phyloP scores from a whole-genome alignment of 53 echinoderm and acorn worm genomes.

The Paracentrotus lividus region DNA sequence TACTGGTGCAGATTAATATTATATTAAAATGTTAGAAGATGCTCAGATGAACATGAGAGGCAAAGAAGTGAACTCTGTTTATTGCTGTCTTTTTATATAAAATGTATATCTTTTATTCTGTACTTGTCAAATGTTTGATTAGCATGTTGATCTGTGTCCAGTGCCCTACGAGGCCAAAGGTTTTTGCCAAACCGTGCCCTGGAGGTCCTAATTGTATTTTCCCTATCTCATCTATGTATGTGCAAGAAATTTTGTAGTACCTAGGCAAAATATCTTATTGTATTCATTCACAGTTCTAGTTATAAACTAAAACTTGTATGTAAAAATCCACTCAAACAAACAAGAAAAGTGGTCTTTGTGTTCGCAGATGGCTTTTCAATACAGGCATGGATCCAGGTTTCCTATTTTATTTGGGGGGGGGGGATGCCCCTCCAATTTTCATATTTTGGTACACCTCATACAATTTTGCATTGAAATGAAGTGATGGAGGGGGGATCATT shows the following conservation, averaged over 20 bases:
- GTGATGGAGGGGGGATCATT: background rate
- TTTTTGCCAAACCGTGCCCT: constrained; percentile 2
- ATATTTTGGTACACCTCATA: background rate
- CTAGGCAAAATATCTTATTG: background rate
- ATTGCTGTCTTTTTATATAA: constrained; percentile 51
- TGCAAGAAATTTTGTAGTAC: constrained; percentile 3
- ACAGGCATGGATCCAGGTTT: background rate
- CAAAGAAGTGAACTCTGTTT: constrained; percentile 18
- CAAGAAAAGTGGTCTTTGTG: background rate
- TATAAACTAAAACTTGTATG: background rate
- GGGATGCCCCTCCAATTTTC: background rate
- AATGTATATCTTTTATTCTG: constrained; percentile 35
- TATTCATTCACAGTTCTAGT: constrained; percentile 24
- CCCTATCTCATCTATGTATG: background rate
- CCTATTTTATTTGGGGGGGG: background rate
- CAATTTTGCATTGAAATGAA: background rate
- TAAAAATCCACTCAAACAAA: background rate
- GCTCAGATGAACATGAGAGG: background rate
- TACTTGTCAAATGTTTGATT: background rate
- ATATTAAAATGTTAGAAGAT: constrained; percentile 63
- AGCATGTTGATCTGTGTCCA: constrained; percentile 5
- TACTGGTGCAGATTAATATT: constrained; percentile 57
- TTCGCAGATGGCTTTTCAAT: background rate
- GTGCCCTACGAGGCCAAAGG: constrained; percentile 28
- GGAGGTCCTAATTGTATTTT: background rate